phyloP scores from a whole-genome alignment of 2,888 invertebrate genomes.

The Brenthis hecate region DNA sequence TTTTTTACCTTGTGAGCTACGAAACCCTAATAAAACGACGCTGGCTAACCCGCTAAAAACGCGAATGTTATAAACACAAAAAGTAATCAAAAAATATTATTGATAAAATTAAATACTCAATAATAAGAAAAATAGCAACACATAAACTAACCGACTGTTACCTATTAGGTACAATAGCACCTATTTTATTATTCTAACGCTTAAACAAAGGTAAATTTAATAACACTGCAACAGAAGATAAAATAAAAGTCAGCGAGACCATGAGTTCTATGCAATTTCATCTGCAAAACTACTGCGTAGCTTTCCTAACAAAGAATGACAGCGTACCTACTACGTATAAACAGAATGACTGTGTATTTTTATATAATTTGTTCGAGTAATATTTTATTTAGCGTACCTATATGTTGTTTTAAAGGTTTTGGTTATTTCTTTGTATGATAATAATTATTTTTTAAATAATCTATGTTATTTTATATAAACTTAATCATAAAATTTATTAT shows the following conservation, averaged over 20 bases:
- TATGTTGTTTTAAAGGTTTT: not conserved
- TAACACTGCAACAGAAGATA: conserved; percentile 4
- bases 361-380: no score
- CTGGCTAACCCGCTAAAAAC: no score
- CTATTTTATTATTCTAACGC: not conserved
- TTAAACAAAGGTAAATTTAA: conserved; percentile 5
- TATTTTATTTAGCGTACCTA: not conserved
- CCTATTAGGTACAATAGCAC: no score
- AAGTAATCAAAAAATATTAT: no score
- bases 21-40: no score
- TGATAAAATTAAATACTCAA: no score
- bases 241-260: conserved; percentile 9
- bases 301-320: conserved; percentile 18
- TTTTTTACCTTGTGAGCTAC: no score
- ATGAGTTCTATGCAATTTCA: conserved; percentile 19
- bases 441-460: not conserved
- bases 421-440: not conserved
- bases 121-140: no score
- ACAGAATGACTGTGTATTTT: conserved; percentile 7
- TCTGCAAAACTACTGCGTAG: conserved; percentile 20
- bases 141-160: no score
- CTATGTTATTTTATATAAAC: no score
- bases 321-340: conserved; percentile 5
- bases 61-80: no score
- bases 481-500: no score